Evolutionary conservation across 1,140 invertebrate genomes (phyloP).

Genomic region (Polypedilum vanderplanki): DNA sequence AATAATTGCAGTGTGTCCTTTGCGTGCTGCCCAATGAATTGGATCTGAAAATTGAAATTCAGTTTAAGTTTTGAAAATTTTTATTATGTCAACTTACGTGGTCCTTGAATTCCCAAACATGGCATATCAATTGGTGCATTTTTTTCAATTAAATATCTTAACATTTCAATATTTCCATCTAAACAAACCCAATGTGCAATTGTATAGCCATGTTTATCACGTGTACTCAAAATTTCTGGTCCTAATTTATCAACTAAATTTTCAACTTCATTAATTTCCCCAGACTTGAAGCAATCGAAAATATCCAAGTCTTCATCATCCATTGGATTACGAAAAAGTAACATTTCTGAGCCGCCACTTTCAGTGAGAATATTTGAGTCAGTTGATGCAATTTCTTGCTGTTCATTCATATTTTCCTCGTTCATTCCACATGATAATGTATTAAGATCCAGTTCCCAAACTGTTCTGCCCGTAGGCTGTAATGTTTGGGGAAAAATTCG

Average conservation of each 20-base stretch:
- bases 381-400: background rate
- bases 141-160: slow-evolving; percentile 75
- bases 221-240: slow-evolving; percentile 59
- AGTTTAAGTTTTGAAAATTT: too few relatives aligned
- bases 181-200: slow-evolving; percentile 86
- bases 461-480: background rate
- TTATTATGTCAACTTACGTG: too few relatives aligned
- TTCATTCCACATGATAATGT: slow-evolving; percentile 22
- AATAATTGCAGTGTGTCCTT: slow-evolving; percentile 77
- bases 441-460: slow-evolving; percentile 7
- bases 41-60: too few relatives aligned
- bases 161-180: slow-evolving; percentile 76
- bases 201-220: slow-evolving; percentile 87
- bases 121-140: slow-evolving; percentile 76
- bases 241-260: slow-evolving; percentile 68
- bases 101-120: slow-evolving; percentile 79
- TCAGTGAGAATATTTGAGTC: slow-evolving; percentile 9
- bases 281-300: slow-evolving; percentile 39
- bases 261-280: slow-evolving; percentile 68
- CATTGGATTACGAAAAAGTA: slow-evolving; percentile 2
- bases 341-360: background rate
- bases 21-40: slow-evolving; percentile 84
- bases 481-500: slow-evolving; percentile 10
- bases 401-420: background rate
- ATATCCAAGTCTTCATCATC: slow-evolving; percentile 17